Evolutionary conservation across 2,797 vertebrate genomes (phyloP), one percentile per base, ranked within the genome.

Genomic region (Stomatorhinus walkeri): DNA sequence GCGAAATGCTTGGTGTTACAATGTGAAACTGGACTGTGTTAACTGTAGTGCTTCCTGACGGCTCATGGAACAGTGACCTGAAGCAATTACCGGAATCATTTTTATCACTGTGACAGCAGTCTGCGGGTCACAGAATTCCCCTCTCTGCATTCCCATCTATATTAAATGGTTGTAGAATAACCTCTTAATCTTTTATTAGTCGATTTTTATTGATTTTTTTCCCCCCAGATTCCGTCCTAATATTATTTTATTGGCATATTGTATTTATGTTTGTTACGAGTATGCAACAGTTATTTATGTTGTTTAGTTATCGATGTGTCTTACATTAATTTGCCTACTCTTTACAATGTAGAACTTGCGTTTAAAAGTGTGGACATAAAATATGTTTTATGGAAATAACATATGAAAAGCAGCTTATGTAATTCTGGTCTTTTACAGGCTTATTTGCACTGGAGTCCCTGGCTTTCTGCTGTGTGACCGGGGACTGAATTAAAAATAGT

Each of bases 401-500:
- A 48, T 6, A 54, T 86, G 28, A 54, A 36, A 64, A 87, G 32
- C 28, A 59, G 59, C 87, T 91, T 91, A 89, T 91, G 90, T 89
- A 92, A 91, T 90, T 89, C 28, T 76, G 90, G 89, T 91, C 92
- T 90, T 85, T 85, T 87, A 32, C 36, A 88, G 52, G 89, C 76
- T 88, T 90, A 87, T 83, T 88, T 87, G 89, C 83, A 81, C 84
- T 86, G 8, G 16, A 40, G 9, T 32, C 10, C 46, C 76, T 87
- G 87, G 24, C 88, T 52, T 0, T 72, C 48, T 54, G 86, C 61
- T 89, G 76, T 90, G 90, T 90, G 51, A 87, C 85, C 9, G 91
- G 91, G 84, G 84, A 5, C 85, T 87, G 0, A 84, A 91, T 92
- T 95, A 95, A 94, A 96, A 96, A 96, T 96, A 96, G 96, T 93